phyloP scores from a whole-genome alignment of 2,113 vertebrate species.

The Leiothrix lutea region DNA sequence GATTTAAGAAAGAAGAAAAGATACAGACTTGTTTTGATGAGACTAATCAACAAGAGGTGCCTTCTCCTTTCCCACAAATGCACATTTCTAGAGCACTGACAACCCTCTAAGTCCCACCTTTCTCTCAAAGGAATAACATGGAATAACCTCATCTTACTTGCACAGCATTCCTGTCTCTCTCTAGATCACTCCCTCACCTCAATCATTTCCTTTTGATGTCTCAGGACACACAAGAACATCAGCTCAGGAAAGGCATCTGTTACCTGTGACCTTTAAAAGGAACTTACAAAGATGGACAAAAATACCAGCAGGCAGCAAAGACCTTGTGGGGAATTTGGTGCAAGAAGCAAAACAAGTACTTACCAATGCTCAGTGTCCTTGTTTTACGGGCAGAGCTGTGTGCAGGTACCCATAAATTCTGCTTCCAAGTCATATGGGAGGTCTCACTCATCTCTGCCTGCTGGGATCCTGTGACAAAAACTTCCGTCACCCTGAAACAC shows the following conservation, averaged over 20 bases:
- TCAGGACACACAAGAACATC: background rate
- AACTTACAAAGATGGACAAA: background rate
- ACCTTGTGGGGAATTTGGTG: background rate
- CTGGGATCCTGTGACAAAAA: background rate
- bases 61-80: background rate
- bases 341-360: background rate
- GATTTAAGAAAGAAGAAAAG: background rate
- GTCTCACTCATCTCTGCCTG: background rate
- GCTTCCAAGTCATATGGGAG: rapidly evolving
- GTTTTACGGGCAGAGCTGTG: background rate
- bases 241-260: background rate
- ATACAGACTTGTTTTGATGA: background rate
- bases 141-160: background rate
- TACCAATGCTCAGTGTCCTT: background rate
- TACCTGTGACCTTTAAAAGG: background rate
- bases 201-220: background rate
- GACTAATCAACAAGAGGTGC: background rate
- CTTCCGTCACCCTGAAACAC: background rate
- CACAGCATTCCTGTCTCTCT: background rate
- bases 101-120: background rate
- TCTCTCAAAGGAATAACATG: background rate
- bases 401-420: background rate
- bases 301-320: background rate
- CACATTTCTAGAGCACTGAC: background rate
- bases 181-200: background rate